Evolutionary conservation across 2,888 invertebrate genomes (phyloP), one percentile per base, ranked within the genome.

Genomic region (Brenthis ino): DNA sequence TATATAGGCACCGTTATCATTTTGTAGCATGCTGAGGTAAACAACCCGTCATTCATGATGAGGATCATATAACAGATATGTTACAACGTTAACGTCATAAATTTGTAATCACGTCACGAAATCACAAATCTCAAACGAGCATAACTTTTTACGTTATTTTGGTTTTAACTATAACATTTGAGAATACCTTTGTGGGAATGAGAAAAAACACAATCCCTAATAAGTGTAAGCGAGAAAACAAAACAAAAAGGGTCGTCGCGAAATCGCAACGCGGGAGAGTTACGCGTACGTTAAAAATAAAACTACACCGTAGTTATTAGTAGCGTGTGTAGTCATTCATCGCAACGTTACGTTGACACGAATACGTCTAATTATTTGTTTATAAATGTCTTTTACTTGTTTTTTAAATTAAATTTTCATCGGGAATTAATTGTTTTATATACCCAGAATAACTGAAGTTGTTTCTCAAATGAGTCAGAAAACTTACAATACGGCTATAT

Each of bases 211-310:
- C 37, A 43, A 43, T 43, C 11, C 11, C 3, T 43, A 11, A 11
- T 11, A 8, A 8, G 37, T 6, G 16, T 11, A 65, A 72, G 63
- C 33, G 63, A 50, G 67, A 68, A 28, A 54, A 57, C 60, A 65
- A 56, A 65, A 70, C 57, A 70, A 69, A 20, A 71, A 73, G 71
- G 68, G 64, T 53, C 77, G 79, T 84, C 84, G 86, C 86, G 79
- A 87, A 89, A 88, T 84, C 84, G 82, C 77, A 75, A 79, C 75
- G 88, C 84, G 87, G 89, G 89, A 86, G 89, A 85, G 79, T 78
- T 75, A 74, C 79, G 75, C 75, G 75, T 54, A 74, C 65, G 77
- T 78, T 81, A 83, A 83, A 86, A 86, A 88, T 85, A 88, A 81
- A 75, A 69, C 67, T 77, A 75, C 79, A 78, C 80, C 79, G 79